Evolutionary conservation across 2,888 invertebrate species (phyloP), one percentile per base, ranked within the genome.

Genomic region (Aphidoletes aphidimyza): DNA sequence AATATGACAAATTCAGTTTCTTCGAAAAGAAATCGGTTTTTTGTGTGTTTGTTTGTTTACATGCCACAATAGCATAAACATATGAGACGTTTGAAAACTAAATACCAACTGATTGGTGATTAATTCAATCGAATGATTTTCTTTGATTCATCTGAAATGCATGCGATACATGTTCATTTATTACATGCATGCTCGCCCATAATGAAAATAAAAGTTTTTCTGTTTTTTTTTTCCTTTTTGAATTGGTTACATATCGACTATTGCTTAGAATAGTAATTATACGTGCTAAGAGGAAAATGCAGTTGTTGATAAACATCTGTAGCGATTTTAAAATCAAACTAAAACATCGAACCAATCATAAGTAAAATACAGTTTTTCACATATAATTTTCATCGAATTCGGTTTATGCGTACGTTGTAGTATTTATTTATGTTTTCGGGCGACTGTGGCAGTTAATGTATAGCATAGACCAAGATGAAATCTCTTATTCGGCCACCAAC

Each of bases 51-150:
- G 47, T 47, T n/a, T n/a, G n/a, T n/a, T n/a, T n/a, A n/a, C n/a
- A n/a, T n/a, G n/a, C n/a, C n/a, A n/a, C n/a, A n/a, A n/a, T n/a
- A n/a, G n/a, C n/a, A n/a, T n/a, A n/a, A n/a, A n/a, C n/a, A n/a
- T n/a, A n/a, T n/a, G n/a, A n/a, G n/a, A n/a, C n/a, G n/a, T n/a
- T n/a, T n/a, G n/a, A n/a, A n/a, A n/a, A n/a, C n/a, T n/a, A n/a
- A n/a, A n/a, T n/a, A n/a, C n/a, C n/a, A n/a, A n/a, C n/a, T n/a
- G n/a, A 22, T 54, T 54, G 54, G 54, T 22, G 22, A 54, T 17
- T 47, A 47, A 54, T 54, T 54, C 54, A 54, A 54, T 54, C 22
- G 54, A 54, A 54, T 54, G 54, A 22, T 47, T 17, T 54, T 54
- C 47, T 54, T 54, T 54, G 22, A 54, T 54, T 54, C 54, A 22